These are phyloP conservation scores for Falco punctatus DNA, from an alignment of 2,113 vertebrate species.

Conservation along the genomic window DNA sequence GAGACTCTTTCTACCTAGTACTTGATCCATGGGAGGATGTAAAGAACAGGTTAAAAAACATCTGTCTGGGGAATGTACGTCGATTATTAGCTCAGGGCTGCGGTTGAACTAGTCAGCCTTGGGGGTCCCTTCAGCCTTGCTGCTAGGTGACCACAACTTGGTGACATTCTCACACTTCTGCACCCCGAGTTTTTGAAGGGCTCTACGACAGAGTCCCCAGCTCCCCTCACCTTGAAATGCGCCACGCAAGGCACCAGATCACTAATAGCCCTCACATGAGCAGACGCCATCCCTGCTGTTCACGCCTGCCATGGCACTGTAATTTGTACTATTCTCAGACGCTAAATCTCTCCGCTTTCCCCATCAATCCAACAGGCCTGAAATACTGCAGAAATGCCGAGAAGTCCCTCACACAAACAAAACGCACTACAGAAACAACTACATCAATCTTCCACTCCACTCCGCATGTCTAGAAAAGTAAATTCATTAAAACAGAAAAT, in stretches of 20 bases:
- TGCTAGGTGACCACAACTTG: neutral
- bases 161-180: neutral
- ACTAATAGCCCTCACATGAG: neutral
- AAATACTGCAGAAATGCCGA: neutral
- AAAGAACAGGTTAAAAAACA: neutral
- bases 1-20: neutral
- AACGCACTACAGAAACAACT: neutral
- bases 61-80: neutral
- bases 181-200: neutral
- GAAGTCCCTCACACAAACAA: neutral
- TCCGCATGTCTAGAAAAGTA: neutral
- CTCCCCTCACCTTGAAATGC: neutral
- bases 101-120: neutral
- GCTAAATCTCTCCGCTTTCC: neutral
- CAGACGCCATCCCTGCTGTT: neutral
- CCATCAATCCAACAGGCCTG: neutral
- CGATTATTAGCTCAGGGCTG: neutral
- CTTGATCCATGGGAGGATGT: neutral
- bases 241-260: neutral
- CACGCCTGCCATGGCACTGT: neutral
- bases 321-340: neutral
- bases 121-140: neutral
- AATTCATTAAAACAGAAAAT: neutral
- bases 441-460: neutral
- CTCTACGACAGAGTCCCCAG: fast-evolving